A percentile compares a stretch with the other conserved stretches of the same genome.
phyloP scores from a whole-genome alignment of 2,888 invertebrate genomes.

The Heliconius cydno region DNA sequence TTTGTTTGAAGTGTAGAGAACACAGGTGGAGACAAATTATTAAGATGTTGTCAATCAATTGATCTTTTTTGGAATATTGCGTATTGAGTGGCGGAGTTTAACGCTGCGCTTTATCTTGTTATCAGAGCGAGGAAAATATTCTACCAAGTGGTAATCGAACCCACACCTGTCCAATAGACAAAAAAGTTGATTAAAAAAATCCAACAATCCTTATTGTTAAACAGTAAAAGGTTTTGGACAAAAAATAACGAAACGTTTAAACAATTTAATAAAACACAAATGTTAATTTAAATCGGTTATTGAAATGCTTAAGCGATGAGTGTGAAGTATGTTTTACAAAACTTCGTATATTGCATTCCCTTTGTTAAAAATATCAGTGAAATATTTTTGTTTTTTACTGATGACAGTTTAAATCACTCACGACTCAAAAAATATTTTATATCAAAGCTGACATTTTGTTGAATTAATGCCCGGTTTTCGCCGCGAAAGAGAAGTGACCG shows the following conservation, averaged over 20 bases:
- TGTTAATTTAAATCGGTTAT: background rate
- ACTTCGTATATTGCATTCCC: background rate
- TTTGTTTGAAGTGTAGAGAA: background rate
- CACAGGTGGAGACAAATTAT: background rate
- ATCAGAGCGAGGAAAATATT: no score
- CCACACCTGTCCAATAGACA: no score
- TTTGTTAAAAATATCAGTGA: background rate
- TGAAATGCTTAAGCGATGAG: background rate
- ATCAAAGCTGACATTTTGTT: constrained; percentile 1
- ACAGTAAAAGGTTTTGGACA: background rate
- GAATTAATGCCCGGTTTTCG: background rate
- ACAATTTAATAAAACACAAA: background rate
- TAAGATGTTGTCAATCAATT: background rate
- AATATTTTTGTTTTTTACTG: background rate
- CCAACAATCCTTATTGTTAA: background rate
- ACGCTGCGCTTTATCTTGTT: no score
- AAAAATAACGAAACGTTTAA: background rate
- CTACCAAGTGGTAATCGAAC: no score
- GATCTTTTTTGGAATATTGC: background rate
- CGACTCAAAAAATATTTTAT: background rate
- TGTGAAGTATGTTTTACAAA: constrained; percentile 5
- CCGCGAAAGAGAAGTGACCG: no score
- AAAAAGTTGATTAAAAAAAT: no score
- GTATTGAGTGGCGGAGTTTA: background rate
- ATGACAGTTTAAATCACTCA: background rate